Conservation (phyloP, 1,140 invertebrate genomes). For the Cepaea nemoralis region DNA sequence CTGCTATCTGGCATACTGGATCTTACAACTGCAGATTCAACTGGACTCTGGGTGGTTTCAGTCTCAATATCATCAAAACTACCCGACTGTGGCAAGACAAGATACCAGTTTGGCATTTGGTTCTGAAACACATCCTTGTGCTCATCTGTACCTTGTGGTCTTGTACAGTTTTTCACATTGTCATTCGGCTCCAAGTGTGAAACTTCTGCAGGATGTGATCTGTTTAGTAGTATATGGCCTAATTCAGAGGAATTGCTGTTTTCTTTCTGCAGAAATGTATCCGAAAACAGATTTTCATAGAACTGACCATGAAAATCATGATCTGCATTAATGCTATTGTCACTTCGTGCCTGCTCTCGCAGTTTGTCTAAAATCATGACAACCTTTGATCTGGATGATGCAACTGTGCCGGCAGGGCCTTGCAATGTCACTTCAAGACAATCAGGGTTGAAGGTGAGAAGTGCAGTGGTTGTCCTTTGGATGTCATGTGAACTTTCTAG, state of each 20-base stretch:
- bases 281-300: not conserved
- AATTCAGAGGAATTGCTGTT: not conserved
- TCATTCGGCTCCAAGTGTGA: not conserved
- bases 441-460: not conserved
- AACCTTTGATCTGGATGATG: conserved; percentile 1
- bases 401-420: not conserved
- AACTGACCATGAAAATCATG: not conserved
- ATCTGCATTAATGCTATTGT: not conserved
- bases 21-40: not conserved
- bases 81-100: not conserved
- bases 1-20: not conserved
- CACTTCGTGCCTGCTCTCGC: not conserved
- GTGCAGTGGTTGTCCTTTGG: not conserved
- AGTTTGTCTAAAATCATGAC: not conserved
- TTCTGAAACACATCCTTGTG: not conserved
- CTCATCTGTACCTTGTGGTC: too few relatives aligned
- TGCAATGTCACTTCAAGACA: conserved; percentile 10
- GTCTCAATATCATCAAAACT: conserved; percentile 7
- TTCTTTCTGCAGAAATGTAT: not conserved
- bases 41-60: not conserved
- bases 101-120: not conserved
- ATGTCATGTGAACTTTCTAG: conserved; percentile 1
- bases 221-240: not conserved
- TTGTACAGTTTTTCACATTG: too few relatives aligned
- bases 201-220: not conserved